Percentiles rank a stretch among this genome's conserved stretches.
phyloP scores from a whole-genome alignment of 2,888 invertebrate species.

The Thelaira solivaga region DNA sequence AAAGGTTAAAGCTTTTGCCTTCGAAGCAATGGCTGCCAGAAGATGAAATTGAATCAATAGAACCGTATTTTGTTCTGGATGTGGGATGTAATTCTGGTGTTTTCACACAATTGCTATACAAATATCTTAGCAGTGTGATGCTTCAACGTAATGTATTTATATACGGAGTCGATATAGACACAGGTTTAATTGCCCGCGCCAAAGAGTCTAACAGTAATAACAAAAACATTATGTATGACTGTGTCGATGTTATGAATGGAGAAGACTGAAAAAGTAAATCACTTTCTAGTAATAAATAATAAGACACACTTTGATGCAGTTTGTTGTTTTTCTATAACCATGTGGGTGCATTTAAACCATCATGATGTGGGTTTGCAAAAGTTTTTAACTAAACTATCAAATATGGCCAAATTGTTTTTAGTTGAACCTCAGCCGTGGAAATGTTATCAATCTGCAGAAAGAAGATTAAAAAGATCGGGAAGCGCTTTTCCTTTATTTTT shows the following conservation, averaged over 20 bases:
- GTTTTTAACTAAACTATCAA: slow-evolving; percentile 81
- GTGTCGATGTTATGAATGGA: slow-evolving; percentile 81
- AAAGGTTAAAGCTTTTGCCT: slow-evolving; percentile 82
- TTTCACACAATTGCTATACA: slow-evolving; percentile 79
- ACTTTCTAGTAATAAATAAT: slow-evolving; percentile 77
- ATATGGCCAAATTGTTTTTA: slow-evolving; percentile 80
- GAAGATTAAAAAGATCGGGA: slow-evolving; percentile 82
- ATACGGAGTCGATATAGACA: slow-evolving; percentile 87
- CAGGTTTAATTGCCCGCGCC: slow-evolving; percentile 83
- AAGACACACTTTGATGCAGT: slow-evolving; percentile 81
- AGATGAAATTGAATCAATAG: slow-evolving; percentile 9
- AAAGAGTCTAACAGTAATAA: slow-evolving; percentile 77
- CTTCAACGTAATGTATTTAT: slow-evolving; percentile 66
- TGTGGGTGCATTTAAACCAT: slow-evolving; percentile 94
- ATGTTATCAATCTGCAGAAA: slow-evolving; percentile 87
- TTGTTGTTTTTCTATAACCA: slow-evolving; percentile 90
- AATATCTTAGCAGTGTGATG: slow-evolving; percentile 61
- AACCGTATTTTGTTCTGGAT: slow-evolving; percentile 79
- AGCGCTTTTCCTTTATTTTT: slow-evolving; percentile 81
- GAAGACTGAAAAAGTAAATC: slow-evolving; percentile 75
- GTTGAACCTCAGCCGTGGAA: slow-evolving; percentile 92
- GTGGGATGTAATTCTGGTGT: slow-evolving; percentile 86
- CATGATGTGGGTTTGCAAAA: slow-evolving; percentile 84
- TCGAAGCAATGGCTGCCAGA: slow-evolving; percentile 76
- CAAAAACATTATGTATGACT: slow-evolving; percentile 79